Evolutionary conservation across 1,140 invertebrate species (phyloP).

Genomic region (Heterodera schachtii): DNA sequence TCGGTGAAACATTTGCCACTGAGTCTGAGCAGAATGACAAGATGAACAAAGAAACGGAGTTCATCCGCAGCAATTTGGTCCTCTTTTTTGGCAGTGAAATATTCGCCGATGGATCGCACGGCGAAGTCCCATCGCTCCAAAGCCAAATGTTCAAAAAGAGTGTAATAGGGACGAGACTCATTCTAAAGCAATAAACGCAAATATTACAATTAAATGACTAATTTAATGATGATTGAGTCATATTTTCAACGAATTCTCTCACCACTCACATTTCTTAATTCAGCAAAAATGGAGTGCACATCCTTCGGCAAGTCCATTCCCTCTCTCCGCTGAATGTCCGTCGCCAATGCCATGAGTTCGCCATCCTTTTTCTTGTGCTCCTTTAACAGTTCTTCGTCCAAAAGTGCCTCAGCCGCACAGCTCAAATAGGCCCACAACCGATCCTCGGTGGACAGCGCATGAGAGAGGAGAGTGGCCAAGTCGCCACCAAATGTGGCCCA

Average conservation of each 20-base stretch:
- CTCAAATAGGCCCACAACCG: constrained; percentile 41
- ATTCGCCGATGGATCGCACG: constrained; percentile 20
- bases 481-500: constrained; percentile 44
- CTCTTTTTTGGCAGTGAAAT: constrained; percentile 14
- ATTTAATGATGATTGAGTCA: too few species aligned
- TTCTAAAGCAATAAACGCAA: constrained; percentile 20
- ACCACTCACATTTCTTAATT: constrained; percentile 20
- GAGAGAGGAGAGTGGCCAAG: constrained; percentile 32
- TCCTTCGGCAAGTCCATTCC: constrained; percentile 28
- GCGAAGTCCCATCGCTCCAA: constrained; percentile 27
- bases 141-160: constrained; percentile 35
- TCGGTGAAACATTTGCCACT: constrained; percentile 7
- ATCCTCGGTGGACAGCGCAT: constrained; percentile 38
- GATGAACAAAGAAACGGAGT: constrained; percentile 48
- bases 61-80: constrained; percentile 30
- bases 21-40: constrained; percentile 41
- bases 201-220: too few species aligned
- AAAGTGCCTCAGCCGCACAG: constrained; percentile 43
- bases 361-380: constrained; percentile 29
- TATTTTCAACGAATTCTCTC: too few species aligned
- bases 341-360: constrained; percentile 28
- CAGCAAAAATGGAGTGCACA: constrained; percentile 21
- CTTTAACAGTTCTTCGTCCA: constrained; percentile 30
- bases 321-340: constrained; percentile 8
- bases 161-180: constrained; percentile 28